These are phyloP conservation scores for Psilanteris sp. DNA, from an alignment of 1,140 invertebrate genomes.

Conservation along the genomic window DNA sequence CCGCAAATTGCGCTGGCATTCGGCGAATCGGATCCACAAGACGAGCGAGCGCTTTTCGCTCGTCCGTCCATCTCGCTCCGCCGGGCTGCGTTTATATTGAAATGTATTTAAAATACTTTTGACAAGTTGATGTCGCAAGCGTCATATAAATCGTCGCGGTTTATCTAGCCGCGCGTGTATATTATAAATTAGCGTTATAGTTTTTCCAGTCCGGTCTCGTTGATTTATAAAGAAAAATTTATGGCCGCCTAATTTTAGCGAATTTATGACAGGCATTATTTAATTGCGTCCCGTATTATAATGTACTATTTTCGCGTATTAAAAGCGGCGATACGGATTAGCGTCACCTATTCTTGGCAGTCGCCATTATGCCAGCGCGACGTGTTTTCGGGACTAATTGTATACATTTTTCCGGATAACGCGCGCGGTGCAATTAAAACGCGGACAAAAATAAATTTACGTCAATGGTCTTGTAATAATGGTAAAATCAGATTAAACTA, in stretches of 20 bases:
- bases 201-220: background rate
- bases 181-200: constrained; percentile 1
- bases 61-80: too few species aligned
- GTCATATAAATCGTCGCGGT: background rate
- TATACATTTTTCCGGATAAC: too few species aligned
- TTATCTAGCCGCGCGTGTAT: background rate
- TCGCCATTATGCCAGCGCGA: background rate
- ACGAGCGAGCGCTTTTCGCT: too few species aligned
- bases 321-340: constrained; percentile 9
- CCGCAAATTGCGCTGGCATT: too few species aligned
- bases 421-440: too few species aligned
- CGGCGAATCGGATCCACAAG: too few species aligned
- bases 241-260: constrained; percentile 3
- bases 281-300: constrained; percentile 18
- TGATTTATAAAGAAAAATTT: constrained; percentile 6
- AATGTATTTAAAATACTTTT: background rate
- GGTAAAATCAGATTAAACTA: too few species aligned
- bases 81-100: too few species aligned
- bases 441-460: too few species aligned
- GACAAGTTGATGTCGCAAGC: background rate
- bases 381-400: too few species aligned
- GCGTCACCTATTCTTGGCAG: constrained; percentile 18
- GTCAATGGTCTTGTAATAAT: too few species aligned
- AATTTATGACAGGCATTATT: constrained; percentile 25
- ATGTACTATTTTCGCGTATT: constrained; percentile 27